Evolutionary conservation across 92 coral and sea anemone genomes (phyloP), one percentile per base, ranked within the genome.

Genomic region (Phenganax subtilis): DNA sequence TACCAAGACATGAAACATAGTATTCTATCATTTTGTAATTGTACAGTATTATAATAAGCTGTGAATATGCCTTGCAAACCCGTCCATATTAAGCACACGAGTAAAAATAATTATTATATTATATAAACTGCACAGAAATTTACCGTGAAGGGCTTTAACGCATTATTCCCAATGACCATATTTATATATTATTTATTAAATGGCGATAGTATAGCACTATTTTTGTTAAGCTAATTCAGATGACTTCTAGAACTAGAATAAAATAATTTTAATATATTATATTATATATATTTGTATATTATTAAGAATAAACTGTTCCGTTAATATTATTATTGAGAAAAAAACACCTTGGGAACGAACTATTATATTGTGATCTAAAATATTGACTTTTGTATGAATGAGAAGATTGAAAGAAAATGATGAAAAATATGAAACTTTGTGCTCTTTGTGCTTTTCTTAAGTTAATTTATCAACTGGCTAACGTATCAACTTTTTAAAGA

Each of bases 161-260:
- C 69, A 79, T 68, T 68, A 66, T 64, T 29, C 25, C 73, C 83
- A 79, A 63, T 79, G 83, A 79, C 72, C 83, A 79, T 79, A 79
- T 79, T 79, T 79, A 79, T 79, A 79, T 79, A 79, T 79, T 79
- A 79, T 79, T 79, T 79, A 79, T 79, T 79, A 53, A 79, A 79
- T 79, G 83, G 83, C 69, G 83, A 79, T 79, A 64, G 83, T 55
- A 59, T 77, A 59, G 82, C 75, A 79, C 74, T 65, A 79, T 65
- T 79, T 63, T 79, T 79, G 73, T 79, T 67, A 64, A 20, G 20
- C 53, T 76, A 79, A 79, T 79, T 79, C 72, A 63, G 83, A 79
- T 79, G 83, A 30, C 83, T 65, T 76, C 73, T 79, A 79, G 83
- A 63, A 63, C 60, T 79, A 79, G 83, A 79, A 61, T 30, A 79